These are phyloP conservation scores for Drosophila mimica DNA, from an alignment of 2,888 invertebrate species.

Conservation along the genomic window DNA sequence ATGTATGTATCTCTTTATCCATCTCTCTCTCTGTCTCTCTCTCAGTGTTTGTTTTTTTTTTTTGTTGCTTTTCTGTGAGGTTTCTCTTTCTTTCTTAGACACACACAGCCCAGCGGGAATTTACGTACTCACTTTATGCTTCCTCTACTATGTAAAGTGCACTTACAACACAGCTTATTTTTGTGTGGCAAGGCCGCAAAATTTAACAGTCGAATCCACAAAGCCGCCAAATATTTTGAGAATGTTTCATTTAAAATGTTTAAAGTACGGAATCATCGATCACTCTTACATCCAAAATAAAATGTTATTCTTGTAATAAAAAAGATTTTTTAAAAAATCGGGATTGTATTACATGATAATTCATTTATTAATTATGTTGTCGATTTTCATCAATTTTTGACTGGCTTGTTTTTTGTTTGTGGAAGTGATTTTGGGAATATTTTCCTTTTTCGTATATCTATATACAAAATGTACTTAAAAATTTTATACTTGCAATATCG, in stretches of 20 bases:
- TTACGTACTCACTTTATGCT: background rate
- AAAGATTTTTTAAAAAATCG: background rate
- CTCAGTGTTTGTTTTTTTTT: background rate
- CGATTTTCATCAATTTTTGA: background rate
- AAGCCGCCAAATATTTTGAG: background rate
- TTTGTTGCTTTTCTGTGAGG: slow-evolving; percentile 4
- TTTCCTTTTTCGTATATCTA: background rate
- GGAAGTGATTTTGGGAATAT: background rate
- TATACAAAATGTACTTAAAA: background rate
- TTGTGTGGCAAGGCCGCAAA: background rate
- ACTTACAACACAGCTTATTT: background rate
- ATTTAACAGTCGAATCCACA: background rate
- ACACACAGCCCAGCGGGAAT: background rate
- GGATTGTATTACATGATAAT: background rate
- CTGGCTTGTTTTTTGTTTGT: background rate
- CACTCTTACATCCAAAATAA: background rate
- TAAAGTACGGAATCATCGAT: background rate
- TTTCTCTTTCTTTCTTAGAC: background rate
- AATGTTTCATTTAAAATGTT: background rate
- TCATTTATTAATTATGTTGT: background rate
- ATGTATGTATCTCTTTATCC: background rate
- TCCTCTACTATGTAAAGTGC: no score
- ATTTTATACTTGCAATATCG: no score
- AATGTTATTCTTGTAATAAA: background rate
- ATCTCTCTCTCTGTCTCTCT: background rate